phyloP scores from a whole-genome alignment of 2,797 vertebrate genomes.

The Syndactyla subalaris region DNA sequence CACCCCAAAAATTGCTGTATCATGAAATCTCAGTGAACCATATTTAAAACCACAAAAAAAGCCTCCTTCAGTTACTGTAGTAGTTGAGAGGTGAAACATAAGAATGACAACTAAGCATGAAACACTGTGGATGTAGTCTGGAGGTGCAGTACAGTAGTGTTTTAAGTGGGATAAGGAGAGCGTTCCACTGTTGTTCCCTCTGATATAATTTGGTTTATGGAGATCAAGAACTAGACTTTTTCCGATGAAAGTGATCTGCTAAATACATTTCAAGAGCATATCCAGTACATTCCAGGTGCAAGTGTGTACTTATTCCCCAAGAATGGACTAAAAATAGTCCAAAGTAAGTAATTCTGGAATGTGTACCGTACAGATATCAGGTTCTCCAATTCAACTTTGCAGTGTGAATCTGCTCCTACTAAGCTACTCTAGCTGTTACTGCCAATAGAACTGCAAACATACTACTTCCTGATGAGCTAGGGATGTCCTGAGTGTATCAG shows the following conservation, averaged over 20 bases:
- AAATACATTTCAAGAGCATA: neutral
- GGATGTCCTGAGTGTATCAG: neutral
- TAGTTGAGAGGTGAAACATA: neutral
- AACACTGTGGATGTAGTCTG: neutral
- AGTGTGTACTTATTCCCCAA: neutral
- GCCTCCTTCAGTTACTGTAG: neutral
- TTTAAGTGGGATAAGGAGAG: neutral
- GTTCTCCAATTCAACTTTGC: neutral
- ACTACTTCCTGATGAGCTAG: neutral
- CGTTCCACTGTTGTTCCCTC: fast-evolving
- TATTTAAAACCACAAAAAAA: neutral
- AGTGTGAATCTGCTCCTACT: neutral
- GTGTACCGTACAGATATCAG: neutral
- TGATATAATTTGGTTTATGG: neutral
- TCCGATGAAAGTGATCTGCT: neutral
- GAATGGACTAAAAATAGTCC: neutral
- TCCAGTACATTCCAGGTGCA: neutral
- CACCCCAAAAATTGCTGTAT: neutral
- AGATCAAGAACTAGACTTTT: neutral
- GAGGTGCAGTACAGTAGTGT: neutral
- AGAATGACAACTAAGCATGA: neutral
- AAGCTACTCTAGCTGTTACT: neutral
- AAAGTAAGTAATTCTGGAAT: neutral
- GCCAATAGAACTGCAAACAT: neutral
- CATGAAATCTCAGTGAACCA: neutral